Evolutionary conservation across 1,140 invertebrate genomes (phyloP).

Genomic region (Oscheius sp.): DNA sequence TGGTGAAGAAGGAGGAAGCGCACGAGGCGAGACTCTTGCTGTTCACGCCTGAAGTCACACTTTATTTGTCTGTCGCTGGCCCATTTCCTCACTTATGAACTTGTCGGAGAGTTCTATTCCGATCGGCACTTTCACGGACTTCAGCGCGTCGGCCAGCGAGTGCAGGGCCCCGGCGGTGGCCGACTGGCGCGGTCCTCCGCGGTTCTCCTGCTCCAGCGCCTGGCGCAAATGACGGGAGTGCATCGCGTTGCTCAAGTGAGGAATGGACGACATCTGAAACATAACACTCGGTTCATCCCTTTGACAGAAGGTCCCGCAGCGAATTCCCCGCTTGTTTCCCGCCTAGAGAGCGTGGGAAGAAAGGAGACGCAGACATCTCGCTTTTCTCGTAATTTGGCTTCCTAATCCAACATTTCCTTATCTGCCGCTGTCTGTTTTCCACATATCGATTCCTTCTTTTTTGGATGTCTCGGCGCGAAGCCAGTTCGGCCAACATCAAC

Average conservation of each 20-base stretch:
- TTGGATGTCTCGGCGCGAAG: no score
- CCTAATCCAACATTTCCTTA: not conserved
- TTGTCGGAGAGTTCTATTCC: not conserved
- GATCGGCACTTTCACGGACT: not conserved
- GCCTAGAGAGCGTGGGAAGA: no score
- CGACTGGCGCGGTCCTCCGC: not conserved
- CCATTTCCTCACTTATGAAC: not conserved
- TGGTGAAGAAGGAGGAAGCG: not conserved
- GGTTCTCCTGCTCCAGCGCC: slow-evolving; percentile 9
- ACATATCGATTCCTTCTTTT: no score
- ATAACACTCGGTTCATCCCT: not conserved
- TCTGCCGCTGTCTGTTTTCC: not conserved
- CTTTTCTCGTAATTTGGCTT: no score
- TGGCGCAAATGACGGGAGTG: slow-evolving; percentile 15
- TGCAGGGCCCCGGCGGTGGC: not conserved
- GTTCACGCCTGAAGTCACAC: not conserved
- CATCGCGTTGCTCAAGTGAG: slow-evolving; percentile 21
- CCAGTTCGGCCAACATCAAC: no score
- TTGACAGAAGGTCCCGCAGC: not conserved
- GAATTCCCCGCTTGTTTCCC: not conserved
- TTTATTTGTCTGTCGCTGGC: not conserved
- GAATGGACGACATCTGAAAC: slow-evolving; percentile 29
- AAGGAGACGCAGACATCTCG: no score
- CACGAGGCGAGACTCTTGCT: not conserved
- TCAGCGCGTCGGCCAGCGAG: not conserved